Percentiles rank a stretch among this genome's conserved stretches.
Conservation (phyloP, 2,888 invertebrate genomes). For the Agrotis puta region DNA sequence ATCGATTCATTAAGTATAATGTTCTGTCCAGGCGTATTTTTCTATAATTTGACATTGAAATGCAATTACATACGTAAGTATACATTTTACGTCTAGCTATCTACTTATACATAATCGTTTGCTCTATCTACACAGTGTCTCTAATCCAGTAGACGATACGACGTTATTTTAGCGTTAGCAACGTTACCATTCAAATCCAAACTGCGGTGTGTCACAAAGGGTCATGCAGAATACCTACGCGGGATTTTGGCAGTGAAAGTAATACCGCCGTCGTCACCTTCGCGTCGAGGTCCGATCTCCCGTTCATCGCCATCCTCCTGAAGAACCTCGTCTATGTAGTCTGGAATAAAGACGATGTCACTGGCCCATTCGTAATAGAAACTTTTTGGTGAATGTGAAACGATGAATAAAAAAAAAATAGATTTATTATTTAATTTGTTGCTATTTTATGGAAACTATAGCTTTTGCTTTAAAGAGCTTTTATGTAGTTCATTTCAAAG, state of each 20-base stretch:
- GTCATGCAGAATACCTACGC: slow-evolving; percentile 93
- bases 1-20: neutral
- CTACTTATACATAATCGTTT: slow-evolving; percentile 27
- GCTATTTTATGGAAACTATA: slow-evolving; percentile 26
- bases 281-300: slow-evolving; percentile 84
- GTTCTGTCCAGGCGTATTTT: neutral
- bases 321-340: slow-evolving; percentile 96
- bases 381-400: too few relatives aligned
- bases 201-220: slow-evolving; percentile 73
- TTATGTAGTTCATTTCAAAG: neutral
- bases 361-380: slow-evolving; percentile 17
- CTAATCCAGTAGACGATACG: slow-evolving; percentile 41
- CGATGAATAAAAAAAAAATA: slow-evolving; percentile 28
- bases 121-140: slow-evolving; percentile 58
- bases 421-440: slow-evolving; percentile 15
- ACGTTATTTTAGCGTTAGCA: slow-evolving; percentile 45
- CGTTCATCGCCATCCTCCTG: slow-evolving; percentile 91
- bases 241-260: slow-evolving; percentile 97
- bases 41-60: slow-evolving; percentile 8
- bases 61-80: slow-evolving; percentile 6
- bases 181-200: slow-evolving; percentile 82
- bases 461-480: neutral
- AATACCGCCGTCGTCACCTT: slow-evolving; percentile 95
- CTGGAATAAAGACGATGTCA: slow-evolving; percentile 83
- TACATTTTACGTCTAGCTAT: slow-evolving; percentile 21